Evolutionary conservation across 2,113 vertebrate species (phyloP).

Genomic region (Corapipo altera): DNA sequence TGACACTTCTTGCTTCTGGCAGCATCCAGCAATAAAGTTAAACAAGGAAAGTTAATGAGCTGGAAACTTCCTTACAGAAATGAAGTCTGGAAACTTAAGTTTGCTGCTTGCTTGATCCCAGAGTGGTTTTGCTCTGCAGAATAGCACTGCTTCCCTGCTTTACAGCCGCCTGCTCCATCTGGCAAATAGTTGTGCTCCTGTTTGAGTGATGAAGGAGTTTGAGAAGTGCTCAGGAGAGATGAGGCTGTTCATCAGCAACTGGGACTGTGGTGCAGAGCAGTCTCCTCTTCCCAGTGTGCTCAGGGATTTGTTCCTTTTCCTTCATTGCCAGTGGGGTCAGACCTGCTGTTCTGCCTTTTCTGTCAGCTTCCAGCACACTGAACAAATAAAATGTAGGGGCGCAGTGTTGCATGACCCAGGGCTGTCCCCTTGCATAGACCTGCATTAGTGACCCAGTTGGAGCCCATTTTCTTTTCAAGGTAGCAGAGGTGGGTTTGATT

Average conservation of each 20-base stretch:
- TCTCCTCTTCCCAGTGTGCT: not conserved
- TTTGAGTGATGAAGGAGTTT: not conserved
- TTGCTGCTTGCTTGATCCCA: constrained; percentile 1
- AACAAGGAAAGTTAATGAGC: constrained; percentile 14
- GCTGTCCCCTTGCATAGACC: not conserved
- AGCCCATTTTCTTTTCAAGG: not conserved
- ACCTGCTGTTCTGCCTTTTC: not conserved
- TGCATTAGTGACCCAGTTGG: not conserved
- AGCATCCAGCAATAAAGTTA: constrained; percentile 3
- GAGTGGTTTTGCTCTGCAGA: not conserved
- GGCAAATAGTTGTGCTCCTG: not conserved
- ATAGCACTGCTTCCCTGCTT: not conserved
- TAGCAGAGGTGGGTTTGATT: not conserved
- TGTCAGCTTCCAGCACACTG: not conserved
- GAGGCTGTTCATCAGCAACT: not conserved
- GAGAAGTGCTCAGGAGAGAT: not conserved
- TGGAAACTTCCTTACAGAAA: constrained; percentile 25
- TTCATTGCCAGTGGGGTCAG: not conserved
- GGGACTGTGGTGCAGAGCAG: fast-evolving
- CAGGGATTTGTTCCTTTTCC: not conserved
- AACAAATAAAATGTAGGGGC: not conserved
- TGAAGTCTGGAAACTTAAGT: not conserved
- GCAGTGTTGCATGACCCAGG: not conserved
- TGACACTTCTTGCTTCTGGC: not conserved
- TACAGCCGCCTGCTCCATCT: constrained; percentile 17